Percentiles rank a stretch among this genome's conserved stretches.
phyloP scores from a whole-genome alignment of 2,113 vertebrate genomes.

The Okapia johnstoni region DNA sequence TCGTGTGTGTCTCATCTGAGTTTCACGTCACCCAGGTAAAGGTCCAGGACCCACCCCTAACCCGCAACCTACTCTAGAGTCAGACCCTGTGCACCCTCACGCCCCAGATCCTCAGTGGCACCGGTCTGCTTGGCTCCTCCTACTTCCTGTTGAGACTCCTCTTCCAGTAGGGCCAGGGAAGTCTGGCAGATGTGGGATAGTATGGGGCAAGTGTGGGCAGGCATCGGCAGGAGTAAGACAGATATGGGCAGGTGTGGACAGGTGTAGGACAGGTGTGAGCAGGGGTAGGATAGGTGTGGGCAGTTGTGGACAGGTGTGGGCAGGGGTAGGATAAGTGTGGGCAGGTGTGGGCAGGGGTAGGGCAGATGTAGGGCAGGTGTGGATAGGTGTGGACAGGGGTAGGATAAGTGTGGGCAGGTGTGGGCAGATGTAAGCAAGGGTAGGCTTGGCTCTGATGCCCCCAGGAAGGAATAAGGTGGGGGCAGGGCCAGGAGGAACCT shows the following conservation, averaged over 20 bases:
- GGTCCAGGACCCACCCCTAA: not conserved
- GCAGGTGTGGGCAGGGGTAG: not conserved
- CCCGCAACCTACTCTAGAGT: not conserved
- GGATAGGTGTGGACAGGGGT: no score
- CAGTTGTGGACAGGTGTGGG: no score
- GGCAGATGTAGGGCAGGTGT: no score
- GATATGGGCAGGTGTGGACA: no score
- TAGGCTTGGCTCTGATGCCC: not conserved
- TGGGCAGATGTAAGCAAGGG: rapidly evolving
- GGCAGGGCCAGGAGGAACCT: not conserved
- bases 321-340: not conserved
- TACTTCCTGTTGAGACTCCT: not conserved
- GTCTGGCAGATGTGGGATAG: not conserved
- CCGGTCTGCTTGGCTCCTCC: no score
- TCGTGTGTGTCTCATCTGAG: not conserved
- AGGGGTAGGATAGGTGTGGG: not conserved
- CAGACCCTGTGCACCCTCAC: rapidly evolving
- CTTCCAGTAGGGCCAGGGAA: not conserved
- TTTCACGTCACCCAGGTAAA: not conserved
- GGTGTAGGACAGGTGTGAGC: not conserved
- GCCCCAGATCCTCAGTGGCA: not conserved
- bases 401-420: not conserved
- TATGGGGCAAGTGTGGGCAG: not conserved
- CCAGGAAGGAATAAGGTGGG: not conserved
- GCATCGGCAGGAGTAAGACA: not conserved